Evolutionary conservation across 2,113 vertebrate species (phyloP), one percentile per base, ranked within the genome.

Genomic region (Empidonax alnorum): DNA sequence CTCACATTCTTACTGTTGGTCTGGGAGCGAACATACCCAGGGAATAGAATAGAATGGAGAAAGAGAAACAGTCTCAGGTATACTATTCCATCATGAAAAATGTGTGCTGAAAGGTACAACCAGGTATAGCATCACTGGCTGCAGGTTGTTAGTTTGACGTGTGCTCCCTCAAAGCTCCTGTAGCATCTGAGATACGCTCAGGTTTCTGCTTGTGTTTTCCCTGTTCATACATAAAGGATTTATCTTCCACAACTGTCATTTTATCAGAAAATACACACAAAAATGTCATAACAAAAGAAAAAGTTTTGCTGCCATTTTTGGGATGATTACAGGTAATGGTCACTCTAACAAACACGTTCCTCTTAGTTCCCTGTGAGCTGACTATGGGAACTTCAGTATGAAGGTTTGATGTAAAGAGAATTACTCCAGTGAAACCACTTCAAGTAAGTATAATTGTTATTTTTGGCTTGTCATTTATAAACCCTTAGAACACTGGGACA

Each of bases 401-500:
- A 92, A 92, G 49, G 21, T 46, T 79, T 53, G 16, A 55, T 81
- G 58, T 89, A 81, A 71, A 81, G 31, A 27, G 77, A 89, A 92
- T 73, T 73, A 73, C 56, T 87, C 10, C 46, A 84, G n/a, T 50
- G 65, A 92, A 94, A 69, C 19, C 10, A 56, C 19, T 93, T 87
- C 15, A 22, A 62, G 59, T 41, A 76, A 80, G 19, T 37, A 33
- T 14, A 16, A 19, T 39, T 83, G 25, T 69, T 84, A 44, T 74
- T 77, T 90, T 59, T 85, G 33, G 12, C n/a, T 33, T 61, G 18
- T 21, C 8, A 18, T 71, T 81, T 80, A 14, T 33, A 80, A n/a
- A 7, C 5, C 7, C 8, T 49, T 23, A 71, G 76, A 90, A 66
- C 22, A n/a, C 2, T 2, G 1, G 41, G 31, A 44, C 0, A 0